A percentile compares a stretch with the other conserved stretches of the same genome.
phyloP scores from a whole-genome alignment of 2,797 vertebrate genomes.

The Garrulus glandarius region DNA sequence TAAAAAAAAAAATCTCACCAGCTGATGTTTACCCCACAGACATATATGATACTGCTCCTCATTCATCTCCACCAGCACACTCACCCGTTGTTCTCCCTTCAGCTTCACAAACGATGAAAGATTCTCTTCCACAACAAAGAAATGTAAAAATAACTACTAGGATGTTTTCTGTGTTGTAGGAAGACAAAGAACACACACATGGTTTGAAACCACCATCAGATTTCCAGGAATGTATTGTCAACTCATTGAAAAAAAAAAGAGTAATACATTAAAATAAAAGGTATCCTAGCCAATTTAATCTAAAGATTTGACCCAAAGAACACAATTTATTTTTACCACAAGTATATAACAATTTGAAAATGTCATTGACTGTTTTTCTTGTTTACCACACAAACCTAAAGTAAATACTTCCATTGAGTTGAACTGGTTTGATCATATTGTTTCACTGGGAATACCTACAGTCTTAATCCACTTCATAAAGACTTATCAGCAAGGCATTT shows the following conservation, averaged over 20 bases:
- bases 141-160: not conserved
- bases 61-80: slow-evolving; percentile 19
- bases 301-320: not conserved
- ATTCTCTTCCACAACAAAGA: slow-evolving; percentile 31
- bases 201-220: not conserved
- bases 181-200: not conserved
- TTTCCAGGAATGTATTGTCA: not conserved
- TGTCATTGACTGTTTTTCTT: not conserved
- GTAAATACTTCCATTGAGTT: not conserved
- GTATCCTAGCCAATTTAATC: not conserved
- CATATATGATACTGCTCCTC: not conserved
- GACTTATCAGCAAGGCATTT: not conserved
- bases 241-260: not conserved
- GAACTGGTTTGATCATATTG: not conserved
- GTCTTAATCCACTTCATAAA: not conserved
- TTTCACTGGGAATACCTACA: not conserved
- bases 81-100: not conserved
- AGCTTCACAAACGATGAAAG: slow-evolving; percentile 3
- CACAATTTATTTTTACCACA: not conserved
- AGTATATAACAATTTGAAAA: not conserved
- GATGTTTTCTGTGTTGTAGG: not conserved
- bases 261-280: not conserved
- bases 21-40: slow-evolving; percentile 40
- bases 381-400: not conserved
- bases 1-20: not conserved